Evolutionary conservation across 2,113 vertebrate species (phyloP).

Genomic region (Tyto alba): DNA sequence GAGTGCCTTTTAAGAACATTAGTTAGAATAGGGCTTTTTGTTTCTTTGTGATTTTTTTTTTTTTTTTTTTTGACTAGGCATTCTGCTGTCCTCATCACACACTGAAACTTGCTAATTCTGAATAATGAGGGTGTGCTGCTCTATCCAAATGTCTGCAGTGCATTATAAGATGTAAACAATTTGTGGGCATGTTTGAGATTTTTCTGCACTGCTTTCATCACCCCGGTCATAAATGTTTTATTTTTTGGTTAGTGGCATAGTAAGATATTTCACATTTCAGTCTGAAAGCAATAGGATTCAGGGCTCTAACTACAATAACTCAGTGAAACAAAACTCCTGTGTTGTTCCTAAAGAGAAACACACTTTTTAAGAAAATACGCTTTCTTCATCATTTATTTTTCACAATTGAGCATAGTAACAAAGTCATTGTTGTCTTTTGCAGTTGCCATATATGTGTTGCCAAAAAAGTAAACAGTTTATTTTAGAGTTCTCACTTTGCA

Average conservation of each 20-base stretch:
- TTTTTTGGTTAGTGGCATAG: not conserved
- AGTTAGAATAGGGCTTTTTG: not conserved
- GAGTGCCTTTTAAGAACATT: not conserved
- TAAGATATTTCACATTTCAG: not conserved
- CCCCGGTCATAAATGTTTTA: not conserved
- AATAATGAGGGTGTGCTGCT: not conserved
- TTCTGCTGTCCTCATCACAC: not conserved
- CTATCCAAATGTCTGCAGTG: not conserved
- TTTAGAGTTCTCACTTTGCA: not conserved
- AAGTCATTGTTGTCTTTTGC: not conserved
- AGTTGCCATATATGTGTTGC: not conserved
- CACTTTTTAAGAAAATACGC: rapidly evolving
- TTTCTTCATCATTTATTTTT: not conserved
- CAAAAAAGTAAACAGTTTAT: not conserved
- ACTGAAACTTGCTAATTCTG: not conserved
- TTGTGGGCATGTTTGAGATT: not conserved
- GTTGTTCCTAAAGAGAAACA: not conserved
- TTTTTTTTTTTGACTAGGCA: not conserved
- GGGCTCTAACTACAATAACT: not conserved
- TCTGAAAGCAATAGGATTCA: not conserved
- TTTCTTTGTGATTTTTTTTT: not conserved
- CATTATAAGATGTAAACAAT: not conserved
- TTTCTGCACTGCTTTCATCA: not conserved
- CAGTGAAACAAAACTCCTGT: not conserved
- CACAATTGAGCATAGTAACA: not conserved